phyloP scores from a whole-genome alignment of 1,140 invertebrate species.

The Melitaea cinxia region DNA sequence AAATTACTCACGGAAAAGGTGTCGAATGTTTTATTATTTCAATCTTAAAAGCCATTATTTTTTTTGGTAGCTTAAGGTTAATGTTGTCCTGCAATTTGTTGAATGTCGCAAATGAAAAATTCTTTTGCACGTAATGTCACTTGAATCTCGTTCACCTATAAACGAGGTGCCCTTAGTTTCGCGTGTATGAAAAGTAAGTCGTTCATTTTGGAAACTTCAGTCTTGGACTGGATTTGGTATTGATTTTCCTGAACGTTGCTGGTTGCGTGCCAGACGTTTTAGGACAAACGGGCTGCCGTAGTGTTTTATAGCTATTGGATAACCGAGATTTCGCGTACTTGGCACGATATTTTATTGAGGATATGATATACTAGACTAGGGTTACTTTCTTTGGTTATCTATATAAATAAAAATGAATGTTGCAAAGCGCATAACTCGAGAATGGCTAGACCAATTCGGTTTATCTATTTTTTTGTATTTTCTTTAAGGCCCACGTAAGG shows the following conservation, averaged over 20 bases:
- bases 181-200: background rate
- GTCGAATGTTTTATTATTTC: slow-evolving; percentile 3
- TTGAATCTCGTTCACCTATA: slow-evolving; percentile 36
- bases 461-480: too few relatives aligned
- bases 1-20: background rate
- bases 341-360: background rate
- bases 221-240: background rate
- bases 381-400: too few relatives aligned
- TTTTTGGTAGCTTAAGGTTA: slow-evolving; percentile 34
- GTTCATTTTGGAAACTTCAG: slow-evolving; percentile 2
- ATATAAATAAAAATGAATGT: too few relatives aligned
- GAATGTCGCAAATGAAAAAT: slow-evolving; percentile 35
- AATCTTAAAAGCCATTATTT: slow-evolving; percentile 9
- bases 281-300: slow-evolving; percentile 1
- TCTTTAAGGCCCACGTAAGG: too few relatives aligned
- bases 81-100: slow-evolving; percentile 32
- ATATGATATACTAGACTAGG: too few relatives aligned
- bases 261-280: slow-evolving; percentile 12
- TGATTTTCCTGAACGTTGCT: slow-evolving; percentile 22
- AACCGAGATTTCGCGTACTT: background rate
- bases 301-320: slow-evolving; percentile 10
- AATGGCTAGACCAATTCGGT: too few relatives aligned
- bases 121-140: slow-evolving; percentile 26
- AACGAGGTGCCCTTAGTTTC: background rate
- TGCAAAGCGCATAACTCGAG: too few relatives aligned